Evolutionary conservation across 53 echinoderm and acorn worm species (phyloP), one percentile per base, ranked within the genome.

Genomic region (Glandiceps talaboti): DNA sequence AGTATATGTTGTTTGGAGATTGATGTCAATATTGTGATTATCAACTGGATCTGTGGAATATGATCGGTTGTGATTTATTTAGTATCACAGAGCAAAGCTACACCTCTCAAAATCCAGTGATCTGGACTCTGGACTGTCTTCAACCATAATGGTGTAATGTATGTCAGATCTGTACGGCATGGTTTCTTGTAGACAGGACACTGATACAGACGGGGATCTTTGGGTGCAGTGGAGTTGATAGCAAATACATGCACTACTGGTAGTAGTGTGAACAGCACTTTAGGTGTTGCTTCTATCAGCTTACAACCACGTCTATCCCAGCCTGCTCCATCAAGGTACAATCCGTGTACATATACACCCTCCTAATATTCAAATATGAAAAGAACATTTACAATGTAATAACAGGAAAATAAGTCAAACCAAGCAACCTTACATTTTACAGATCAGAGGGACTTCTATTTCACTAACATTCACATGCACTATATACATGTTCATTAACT

Each of bases 121-220:
- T 89, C 89, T 31, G 89, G 89, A 30, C 80, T 89, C 83, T 85
- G 89, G 28, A 82, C 82, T 0, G 89, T 89, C 80, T 89, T 89
- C 26, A 89, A 77, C 82, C 85, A 85, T 10, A 85, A 75, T 30
- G 85, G 82, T 25, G 85, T 85, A 32, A 89, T 89, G 75, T 89
- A 89, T 0, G 89, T 88, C 82, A 89, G 31, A 77, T 89, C 89
- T 27, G 89, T 89, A 30, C 89, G 82, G 31, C 80, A 80, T 14
- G 85, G 85, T 82, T 89, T 89, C 85, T 89, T 89, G 81, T 89
- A 89, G 33, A 89, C 89, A 20, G 89, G 89, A 31, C 89, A 89
- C 33, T 85, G 89, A 33, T 89, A 89, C 32, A 85, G 83, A 1
- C 85, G 85, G 14, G 85, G 80, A 27, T 89, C 89, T 75, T 89